phyloP scores from a whole-genome alignment of 2,113 vertebrate species.

The Dasyprocta punctata region DNA sequence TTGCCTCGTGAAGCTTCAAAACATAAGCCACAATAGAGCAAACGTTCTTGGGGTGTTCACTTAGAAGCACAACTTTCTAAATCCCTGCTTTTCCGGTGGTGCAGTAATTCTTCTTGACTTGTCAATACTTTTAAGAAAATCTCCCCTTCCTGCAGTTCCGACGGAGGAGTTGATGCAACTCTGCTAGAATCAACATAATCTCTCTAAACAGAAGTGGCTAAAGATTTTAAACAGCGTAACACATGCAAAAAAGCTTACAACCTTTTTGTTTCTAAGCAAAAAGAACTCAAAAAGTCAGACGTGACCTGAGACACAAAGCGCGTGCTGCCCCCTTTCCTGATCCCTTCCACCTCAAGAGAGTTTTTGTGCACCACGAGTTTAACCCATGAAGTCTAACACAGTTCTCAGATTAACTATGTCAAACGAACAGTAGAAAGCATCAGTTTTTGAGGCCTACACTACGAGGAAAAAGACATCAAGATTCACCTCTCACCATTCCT shows the following conservation, averaged over 20 bases:
- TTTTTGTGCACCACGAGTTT: neutral
- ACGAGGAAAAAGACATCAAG: neutral
- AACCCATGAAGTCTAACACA: neutral
- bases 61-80: neutral
- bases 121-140: conserved; percentile 34
- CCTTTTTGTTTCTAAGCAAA: neutral
- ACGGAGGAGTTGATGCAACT: neutral
- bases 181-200: neutral
- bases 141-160: neutral
- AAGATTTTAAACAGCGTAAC: neutral
- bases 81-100: neutral
- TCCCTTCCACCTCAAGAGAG: neutral
- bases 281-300: neutral
- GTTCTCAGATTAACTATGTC: neutral
- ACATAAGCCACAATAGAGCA: neutral
- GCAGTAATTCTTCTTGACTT: neutral
- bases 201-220: neutral
- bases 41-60: neutral
- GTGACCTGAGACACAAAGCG: neutral
- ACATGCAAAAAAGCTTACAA: neutral
- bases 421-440: neutral
- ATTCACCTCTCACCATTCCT: neutral
- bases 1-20: neutral
- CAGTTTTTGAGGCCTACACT: neutral
- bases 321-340: neutral